Evolutionary conservation across 2,113 vertebrate species (phyloP).

Genomic region (Mus pahari): DNA sequence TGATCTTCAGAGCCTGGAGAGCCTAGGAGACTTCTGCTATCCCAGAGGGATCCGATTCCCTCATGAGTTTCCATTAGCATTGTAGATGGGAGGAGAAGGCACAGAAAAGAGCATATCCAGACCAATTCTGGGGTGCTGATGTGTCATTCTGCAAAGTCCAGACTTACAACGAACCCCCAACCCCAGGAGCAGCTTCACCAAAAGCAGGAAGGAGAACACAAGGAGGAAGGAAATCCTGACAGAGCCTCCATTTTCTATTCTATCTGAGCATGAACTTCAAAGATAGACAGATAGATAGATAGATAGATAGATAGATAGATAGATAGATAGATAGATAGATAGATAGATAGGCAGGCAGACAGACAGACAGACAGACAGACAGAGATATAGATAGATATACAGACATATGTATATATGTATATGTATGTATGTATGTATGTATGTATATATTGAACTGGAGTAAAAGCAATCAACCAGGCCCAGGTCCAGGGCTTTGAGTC

Average conservation of each 20-base stretch:
- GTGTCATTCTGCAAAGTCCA: not conserved
- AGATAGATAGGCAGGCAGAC: too few species aligned
- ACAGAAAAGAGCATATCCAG: not conserved
- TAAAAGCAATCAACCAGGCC: not conserved
- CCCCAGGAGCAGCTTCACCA: not conserved
- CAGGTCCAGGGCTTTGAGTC: too few species aligned
- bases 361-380: too few species aligned
- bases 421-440: not conserved
- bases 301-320: too few species aligned
- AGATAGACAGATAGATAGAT: too few species aligned
- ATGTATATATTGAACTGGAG: not conserved
- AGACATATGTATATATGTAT: too few species aligned
- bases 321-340: too few species aligned
- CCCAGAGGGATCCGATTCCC: not conserved
- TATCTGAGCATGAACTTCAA: not conserved
- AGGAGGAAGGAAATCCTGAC: not conserved
- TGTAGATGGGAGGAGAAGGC: not conserved
- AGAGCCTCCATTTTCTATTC: not conserved
- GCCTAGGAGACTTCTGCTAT: not conserved
- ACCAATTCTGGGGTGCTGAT: not conserved
- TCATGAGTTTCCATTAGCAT: not conserved
- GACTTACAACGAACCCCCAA: not conserved
- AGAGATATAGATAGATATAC: too few species aligned
- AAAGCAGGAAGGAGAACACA: not conserved
- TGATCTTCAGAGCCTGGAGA: not conserved